Percentiles rank a stretch among this genome's conserved stretches.
Conservation (phyloP, 2,888 invertebrate species). For the Fragum fragum region DNA sequence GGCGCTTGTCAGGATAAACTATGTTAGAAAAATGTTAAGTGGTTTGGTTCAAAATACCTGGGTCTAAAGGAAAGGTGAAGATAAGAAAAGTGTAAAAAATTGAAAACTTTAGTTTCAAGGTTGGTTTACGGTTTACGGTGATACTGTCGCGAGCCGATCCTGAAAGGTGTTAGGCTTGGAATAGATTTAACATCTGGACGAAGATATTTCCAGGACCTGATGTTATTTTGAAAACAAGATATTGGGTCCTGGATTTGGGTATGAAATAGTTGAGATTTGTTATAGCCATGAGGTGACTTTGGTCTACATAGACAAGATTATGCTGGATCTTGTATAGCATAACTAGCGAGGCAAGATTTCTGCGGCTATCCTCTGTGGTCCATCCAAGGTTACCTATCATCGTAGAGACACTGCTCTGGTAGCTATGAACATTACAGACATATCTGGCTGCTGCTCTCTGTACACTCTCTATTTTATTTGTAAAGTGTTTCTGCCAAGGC, state of each 20-base stretch:
- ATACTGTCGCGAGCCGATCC: constrained; percentile 17
- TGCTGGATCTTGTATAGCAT: constrained; percentile 24
- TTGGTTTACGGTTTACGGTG: too few relatives aligned
- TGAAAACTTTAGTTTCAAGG: too few relatives aligned
- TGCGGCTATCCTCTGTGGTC: background rate
- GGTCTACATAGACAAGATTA: constrained; percentile 3
- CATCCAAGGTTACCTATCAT: constrained; percentile 19
- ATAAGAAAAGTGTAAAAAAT: too few relatives aligned
- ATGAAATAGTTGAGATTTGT: constrained; percentile 29
- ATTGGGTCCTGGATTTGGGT: constrained; percentile 24
- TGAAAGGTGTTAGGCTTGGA: constrained; percentile 25
- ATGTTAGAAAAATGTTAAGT: too few relatives aligned
- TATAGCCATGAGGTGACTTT: constrained; percentile 14
- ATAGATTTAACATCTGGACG: constrained; percentile 5
- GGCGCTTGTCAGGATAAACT: too few relatives aligned
- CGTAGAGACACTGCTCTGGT: constrained; percentile 25
- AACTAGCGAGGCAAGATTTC: constrained; percentile 5
- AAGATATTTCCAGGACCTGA: constrained; percentile 28
- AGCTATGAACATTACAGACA: constrained; percentile 12
- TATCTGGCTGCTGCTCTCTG: constrained; percentile 38
- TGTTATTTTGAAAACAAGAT: constrained; percentile 25
- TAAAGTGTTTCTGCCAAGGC: constrained; percentile 28
- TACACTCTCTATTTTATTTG: constrained; percentile 18
- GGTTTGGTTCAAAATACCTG: too few relatives aligned
- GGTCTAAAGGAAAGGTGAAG: too few relatives aligned